phyloP scores from a whole-genome alignment of 2,797 vertebrate genomes.

The Mus minutoides region DNA sequence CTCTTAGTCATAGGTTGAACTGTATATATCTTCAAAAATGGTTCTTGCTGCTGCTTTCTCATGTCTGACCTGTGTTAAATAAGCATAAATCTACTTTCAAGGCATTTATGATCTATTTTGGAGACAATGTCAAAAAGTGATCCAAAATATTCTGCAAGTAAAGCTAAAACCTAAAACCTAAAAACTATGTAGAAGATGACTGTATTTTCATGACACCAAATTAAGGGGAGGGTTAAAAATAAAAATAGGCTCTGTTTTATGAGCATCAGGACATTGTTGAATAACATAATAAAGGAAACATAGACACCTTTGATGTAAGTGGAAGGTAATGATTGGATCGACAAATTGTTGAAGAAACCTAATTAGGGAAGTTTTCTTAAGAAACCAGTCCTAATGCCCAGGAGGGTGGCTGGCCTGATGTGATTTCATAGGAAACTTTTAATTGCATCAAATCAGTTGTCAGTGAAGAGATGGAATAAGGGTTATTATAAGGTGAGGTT shows the following conservation, averaged over 20 bases:
- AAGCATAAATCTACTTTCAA: background rate
- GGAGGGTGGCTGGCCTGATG: background rate
- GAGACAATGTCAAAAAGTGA: background rate
- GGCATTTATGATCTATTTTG: background rate
- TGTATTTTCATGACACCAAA: background rate
- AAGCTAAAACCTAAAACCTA: background rate
- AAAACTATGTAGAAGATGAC: background rate
- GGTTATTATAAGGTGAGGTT: background rate
- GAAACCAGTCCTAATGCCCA: background rate
- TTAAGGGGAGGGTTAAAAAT: background rate
- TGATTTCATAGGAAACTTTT: background rate
- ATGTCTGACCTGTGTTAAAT: background rate
- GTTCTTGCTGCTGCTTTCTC: background rate
- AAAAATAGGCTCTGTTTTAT: background rate
- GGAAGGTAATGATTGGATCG: background rate
- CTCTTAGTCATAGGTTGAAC: background rate
- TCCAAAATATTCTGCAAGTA: background rate
- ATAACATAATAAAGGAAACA: background rate
- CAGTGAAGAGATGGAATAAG: background rate
- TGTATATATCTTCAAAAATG: background rate
- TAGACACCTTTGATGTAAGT: background rate
- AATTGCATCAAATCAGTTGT: background rate
- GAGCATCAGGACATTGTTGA: background rate
- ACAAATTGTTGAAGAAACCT: background rate
- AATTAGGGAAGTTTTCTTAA: background rate